Evolutionary conservation across 2,797 vertebrate species (phyloP).

Genomic region (Meda fulgida): DNA sequence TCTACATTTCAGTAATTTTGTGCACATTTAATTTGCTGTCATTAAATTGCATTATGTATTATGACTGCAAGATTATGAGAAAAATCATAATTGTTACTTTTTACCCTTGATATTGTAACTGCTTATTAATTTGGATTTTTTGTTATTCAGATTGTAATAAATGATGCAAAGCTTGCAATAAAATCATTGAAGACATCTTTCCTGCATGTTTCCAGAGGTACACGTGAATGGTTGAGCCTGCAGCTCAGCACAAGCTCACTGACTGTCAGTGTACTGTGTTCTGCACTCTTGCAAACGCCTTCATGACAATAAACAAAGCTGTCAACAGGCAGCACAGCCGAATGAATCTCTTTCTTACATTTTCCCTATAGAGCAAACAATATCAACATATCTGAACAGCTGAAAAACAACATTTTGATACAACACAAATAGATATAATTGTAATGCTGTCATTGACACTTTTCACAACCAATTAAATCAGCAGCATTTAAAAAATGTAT

Average conservation of each 20-base stretch:
- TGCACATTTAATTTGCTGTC: background rate
- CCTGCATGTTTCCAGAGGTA: slow-evolving; percentile 4
- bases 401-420: background rate
- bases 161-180: background rate
- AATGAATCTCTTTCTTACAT: slow-evolving; percentile 11
- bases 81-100: background rate
- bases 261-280: background rate
- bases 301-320: slow-evolving; percentile 26
- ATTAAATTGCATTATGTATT: background rate
- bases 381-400: background rate
- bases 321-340: slow-evolving; percentile 26
- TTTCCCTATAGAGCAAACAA: slow-evolving; percentile 10
- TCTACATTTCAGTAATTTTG: background rate
- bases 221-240: background rate
- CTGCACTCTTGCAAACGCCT: slow-evolving; percentile 11
- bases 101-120: background rate
- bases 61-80: background rate
- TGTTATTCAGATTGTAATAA: background rate
- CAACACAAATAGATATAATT: background rate
- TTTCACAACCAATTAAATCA: background rate
- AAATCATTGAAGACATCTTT: background rate
- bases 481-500: background rate
- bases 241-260: slow-evolving; percentile 13
- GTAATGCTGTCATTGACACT: background rate
- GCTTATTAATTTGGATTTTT: background rate